phyloP scores from a whole-genome alignment of 2,113 vertebrate species.

The Oreochromis aureus region DNA sequence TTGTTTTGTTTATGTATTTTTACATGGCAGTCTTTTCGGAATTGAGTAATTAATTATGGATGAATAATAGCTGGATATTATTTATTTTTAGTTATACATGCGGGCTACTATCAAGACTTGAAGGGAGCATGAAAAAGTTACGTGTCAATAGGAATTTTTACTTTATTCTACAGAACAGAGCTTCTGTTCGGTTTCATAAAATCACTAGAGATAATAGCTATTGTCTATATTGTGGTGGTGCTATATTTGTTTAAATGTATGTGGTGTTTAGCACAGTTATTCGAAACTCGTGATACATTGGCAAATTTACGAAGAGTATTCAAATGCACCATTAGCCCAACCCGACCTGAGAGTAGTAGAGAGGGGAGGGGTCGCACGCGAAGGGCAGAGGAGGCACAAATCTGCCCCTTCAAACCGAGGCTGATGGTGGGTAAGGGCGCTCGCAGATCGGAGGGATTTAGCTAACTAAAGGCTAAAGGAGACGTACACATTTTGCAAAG shows the following conservation, averaged over 20 bases:
- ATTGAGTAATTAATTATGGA: not conserved
- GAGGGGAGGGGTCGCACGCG: conserved; percentile 59
- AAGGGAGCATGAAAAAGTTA: not conserved
- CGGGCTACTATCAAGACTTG: not conserved
- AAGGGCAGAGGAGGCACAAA: conserved; percentile 19
- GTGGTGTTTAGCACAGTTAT: not conserved
- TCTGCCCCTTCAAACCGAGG: not conserved
- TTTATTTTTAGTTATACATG: not conserved
- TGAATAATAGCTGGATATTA: not conserved
- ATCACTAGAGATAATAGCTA: not conserved
- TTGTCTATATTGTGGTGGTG: not conserved
- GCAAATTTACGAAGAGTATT: not conserved
- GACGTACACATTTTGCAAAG: not conserved
- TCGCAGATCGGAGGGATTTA: not conserved
- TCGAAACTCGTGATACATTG: not conserved
- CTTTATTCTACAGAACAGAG: no score
- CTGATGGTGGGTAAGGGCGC: not conserved
- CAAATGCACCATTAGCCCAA: conserved; percentile 32
- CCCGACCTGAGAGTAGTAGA: not conserved
- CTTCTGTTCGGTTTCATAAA: not conserved
- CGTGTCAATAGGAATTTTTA: fast-evolving
- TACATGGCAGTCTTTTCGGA: not conserved
- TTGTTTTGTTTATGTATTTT: not conserved
- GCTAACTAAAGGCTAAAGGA: not conserved
- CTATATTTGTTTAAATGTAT: not conserved